Percentiles rank a stretch among this genome's conserved stretches.
Conservation (phyloP, 2,888 invertebrate species). For the Neocrepidodera transversa region DNA sequence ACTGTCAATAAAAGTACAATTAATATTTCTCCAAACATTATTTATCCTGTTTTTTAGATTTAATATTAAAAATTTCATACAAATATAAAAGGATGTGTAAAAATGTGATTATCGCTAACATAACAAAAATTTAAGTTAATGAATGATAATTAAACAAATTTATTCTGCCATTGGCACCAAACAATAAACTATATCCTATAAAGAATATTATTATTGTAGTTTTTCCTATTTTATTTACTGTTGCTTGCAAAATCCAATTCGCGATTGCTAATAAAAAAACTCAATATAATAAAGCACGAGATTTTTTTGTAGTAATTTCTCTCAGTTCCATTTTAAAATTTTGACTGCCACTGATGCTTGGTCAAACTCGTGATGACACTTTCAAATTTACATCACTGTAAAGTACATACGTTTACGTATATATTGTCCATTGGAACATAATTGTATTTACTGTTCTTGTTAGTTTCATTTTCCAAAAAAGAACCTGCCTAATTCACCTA, state of each 20-base stretch:
- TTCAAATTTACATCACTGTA: conserved; percentile 25
- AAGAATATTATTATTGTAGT: no score
- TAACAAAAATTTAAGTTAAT: conserved; percentile 9
- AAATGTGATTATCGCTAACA: conserved; percentile 9
- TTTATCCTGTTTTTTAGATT: no score
- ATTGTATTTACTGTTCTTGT: conserved; percentile 17
- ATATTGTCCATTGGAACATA: conserved; percentile 22
- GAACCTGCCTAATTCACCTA: not conserved
- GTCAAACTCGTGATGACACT: conserved; percentile 26
- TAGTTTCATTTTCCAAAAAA: conserved; percentile 21
- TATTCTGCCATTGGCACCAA: conserved; percentile 20
- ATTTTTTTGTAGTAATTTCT: no score
- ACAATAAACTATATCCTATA: no score
- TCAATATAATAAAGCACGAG: no score
- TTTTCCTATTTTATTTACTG: no score
- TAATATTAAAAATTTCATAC: not conserved
- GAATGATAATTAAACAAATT: conserved; percentile 17
- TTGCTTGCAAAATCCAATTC: no score
- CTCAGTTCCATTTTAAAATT: conserved; percentile 11
- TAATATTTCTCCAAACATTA: no score
- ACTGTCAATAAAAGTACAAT: no score
- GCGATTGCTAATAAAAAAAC: no score
- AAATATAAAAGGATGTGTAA: conserved; percentile 7
- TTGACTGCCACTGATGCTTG: conserved; percentile 27
- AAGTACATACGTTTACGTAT: conserved; percentile 20